phyloP scores from a whole-genome alignment of 2,113 vertebrate genomes.

The Ursus arctos region DNA sequence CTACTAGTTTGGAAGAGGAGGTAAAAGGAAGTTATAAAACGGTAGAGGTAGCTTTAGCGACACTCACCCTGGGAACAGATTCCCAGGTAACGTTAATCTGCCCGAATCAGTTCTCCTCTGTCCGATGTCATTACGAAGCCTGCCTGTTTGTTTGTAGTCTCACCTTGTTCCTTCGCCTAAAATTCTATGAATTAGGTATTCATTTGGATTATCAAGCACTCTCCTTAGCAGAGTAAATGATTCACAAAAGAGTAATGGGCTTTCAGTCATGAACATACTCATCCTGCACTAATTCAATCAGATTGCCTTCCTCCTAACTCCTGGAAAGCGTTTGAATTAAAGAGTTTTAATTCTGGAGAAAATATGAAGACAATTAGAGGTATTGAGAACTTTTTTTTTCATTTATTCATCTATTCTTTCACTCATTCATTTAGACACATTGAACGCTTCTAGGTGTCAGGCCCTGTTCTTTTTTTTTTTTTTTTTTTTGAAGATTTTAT shows the following conservation, averaged over 20 bases:
- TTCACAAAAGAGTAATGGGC: constrained; percentile 33
- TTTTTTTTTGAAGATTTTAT: too few species aligned
- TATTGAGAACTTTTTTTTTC: neutral
- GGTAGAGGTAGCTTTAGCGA: neutral
- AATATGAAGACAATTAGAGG: constrained; percentile 40
- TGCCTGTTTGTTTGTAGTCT: neutral
- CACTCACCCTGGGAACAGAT: neutral
- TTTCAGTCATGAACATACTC: constrained; percentile 26
- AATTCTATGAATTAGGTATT: constrained; percentile 4
- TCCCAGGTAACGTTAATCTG: neutral
- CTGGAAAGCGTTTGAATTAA: constrained; percentile 11
- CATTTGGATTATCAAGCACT: constrained; percentile 22
- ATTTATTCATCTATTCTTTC: neutral
- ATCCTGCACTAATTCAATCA: constrained; percentile 51
- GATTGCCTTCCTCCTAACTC: constrained; percentile 20
- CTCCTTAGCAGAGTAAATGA: constrained; percentile 52
- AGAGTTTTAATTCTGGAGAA: constrained; percentile 53
- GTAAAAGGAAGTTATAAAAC: constrained; percentile 20
- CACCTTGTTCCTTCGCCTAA: neutral
- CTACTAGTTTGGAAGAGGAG: neutral
- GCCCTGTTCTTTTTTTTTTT: too few species aligned
- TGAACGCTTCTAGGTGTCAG: neutral
- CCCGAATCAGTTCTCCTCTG: neutral
- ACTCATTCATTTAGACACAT: neutral
- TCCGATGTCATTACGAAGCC: neutral